Conservation (phyloP, 2,888 invertebrate species). For the Erannis defoliaria region DNA sequence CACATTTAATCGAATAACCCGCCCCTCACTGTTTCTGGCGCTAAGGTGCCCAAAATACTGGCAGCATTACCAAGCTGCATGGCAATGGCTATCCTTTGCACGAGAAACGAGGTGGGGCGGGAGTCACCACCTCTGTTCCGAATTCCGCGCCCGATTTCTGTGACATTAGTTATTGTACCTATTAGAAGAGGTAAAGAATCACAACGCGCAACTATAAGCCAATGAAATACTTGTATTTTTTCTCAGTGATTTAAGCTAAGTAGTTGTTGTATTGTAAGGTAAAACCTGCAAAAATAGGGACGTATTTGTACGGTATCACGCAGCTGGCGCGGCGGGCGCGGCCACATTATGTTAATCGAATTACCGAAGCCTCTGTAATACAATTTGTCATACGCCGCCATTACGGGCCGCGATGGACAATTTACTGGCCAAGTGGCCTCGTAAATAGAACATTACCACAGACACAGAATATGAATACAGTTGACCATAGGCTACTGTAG, state of each 20-base stretch:
- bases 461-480: not conserved
- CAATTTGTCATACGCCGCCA: slow-evolving; percentile 39
- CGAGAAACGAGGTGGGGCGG: too few species aligned
- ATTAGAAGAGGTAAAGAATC: too few species aligned
- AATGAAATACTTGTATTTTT: too few species aligned
- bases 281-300: not conserved
- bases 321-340: slow-evolving; percentile 13
- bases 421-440: slow-evolving; percentile 14
- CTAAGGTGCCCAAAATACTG: too few species aligned
- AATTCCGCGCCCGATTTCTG: too few species aligned
- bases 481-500: not conserved
- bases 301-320: slow-evolving; percentile 14
- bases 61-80: too few species aligned
- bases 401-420: slow-evolving; percentile 31
- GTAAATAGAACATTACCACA: slow-evolving; percentile 7
- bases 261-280: not conserved
- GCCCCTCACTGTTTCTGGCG: too few species aligned
- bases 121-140: too few species aligned
- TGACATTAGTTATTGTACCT: too few species aligned
- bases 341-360: slow-evolving; percentile 36
- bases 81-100: too few species aligned
- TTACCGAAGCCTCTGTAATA: slow-evolving; percentile 39
- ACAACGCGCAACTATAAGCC: too few species aligned
- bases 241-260: not conserved
- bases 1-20: too few species aligned